phyloP scores from a whole-genome alignment of 35 echinoderm and acorn worm genomes.

The Holothuria glaberrima region DNA sequence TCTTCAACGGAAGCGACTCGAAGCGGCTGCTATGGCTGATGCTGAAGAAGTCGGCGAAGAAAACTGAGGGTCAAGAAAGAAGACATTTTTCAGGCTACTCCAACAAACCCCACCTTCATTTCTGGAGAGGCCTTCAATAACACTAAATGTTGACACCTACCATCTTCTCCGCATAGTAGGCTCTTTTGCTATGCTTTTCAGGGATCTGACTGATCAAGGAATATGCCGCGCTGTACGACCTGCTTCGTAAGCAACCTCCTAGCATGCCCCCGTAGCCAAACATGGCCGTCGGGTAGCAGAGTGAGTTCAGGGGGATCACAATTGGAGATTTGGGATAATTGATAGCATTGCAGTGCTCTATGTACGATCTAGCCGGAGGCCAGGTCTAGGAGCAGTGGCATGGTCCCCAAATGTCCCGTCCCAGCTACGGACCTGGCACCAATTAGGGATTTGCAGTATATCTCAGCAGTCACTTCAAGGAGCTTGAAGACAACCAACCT shows the following conservation, averaged over 20 bases:
- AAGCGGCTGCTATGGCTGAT: too few species aligned
- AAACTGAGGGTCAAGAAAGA: neutral
- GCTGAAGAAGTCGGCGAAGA: too few species aligned
- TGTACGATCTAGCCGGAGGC: neutral
- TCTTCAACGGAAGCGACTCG: too few species aligned
- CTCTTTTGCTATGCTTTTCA: neutral
- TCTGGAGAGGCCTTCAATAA: neutral
- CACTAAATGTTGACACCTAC: neutral
- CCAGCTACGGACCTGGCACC: neutral
- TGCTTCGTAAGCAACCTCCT: neutral
- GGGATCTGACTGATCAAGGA: neutral
- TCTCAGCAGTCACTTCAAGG: conserved; percentile 10
- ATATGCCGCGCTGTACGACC: neutral
- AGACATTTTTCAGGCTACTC: neutral
- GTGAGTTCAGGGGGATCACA: neutral
- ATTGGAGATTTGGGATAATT: neutral
- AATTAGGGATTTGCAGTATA: neutral
- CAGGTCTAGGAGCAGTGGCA: neutral
- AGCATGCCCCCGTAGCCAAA: too few species aligned
- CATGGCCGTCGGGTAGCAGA: neutral
- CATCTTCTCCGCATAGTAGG: neutral
- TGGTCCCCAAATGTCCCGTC: neutral
- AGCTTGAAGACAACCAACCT: too few species aligned
- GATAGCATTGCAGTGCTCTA: neutral
- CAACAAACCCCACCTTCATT: neutral